Percentiles rank a stretch among this genome's conserved stretches.
These are phyloP conservation scores for Cerastis rubricosa DNA, from an alignment of 2,888 invertebrate species.

Conservation along the genomic window DNA sequence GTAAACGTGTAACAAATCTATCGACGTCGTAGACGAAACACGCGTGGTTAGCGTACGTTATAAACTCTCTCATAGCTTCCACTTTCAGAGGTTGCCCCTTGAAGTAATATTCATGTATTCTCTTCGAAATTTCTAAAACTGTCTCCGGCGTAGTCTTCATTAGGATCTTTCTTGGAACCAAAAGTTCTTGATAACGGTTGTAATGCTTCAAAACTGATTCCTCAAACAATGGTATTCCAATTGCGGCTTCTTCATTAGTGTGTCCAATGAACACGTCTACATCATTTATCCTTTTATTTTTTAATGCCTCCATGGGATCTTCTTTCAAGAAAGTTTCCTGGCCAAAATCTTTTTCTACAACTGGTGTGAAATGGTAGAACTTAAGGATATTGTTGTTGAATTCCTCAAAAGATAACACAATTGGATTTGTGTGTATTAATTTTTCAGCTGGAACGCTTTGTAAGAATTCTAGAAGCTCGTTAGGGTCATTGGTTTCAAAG, in stretches of 20 bases:
- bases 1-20: slow-evolving; percentile 47
- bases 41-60: slow-evolving; percentile 65
- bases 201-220: slow-evolving; percentile 54
- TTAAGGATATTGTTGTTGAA: slow-evolving; percentile 65
- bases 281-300: slow-evolving; percentile 84
- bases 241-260: slow-evolving; percentile 92
- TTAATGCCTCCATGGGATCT: slow-evolving; percentile 69
- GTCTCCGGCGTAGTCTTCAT: slow-evolving; percentile 61
- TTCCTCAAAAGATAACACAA: slow-evolving; percentile 72
- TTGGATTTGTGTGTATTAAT: slow-evolving; percentile 68
- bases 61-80: slow-evolving; percentile 68
- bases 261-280: slow-evolving; percentile 93
- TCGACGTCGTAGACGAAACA: slow-evolving; percentile 67
- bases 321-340: slow-evolving; percentile 73
- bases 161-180: slow-evolving; percentile 74
- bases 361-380: slow-evolving; percentile 76
- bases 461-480: slow-evolving; percentile 74
- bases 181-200: slow-evolving; percentile 71
- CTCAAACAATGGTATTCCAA: slow-evolving; percentile 60
- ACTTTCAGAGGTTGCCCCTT: slow-evolving; percentile 63
- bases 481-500: slow-evolving; percentile 71
- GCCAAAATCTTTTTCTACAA: slow-evolving; percentile 79
- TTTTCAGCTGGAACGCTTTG: slow-evolving; percentile 73
- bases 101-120: slow-evolving; percentile 75
- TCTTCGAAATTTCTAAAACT: slow-evolving; percentile 71